Conservation (phyloP, 2,113 vertebrate species). For the Elaphurus davidianus region DNA sequence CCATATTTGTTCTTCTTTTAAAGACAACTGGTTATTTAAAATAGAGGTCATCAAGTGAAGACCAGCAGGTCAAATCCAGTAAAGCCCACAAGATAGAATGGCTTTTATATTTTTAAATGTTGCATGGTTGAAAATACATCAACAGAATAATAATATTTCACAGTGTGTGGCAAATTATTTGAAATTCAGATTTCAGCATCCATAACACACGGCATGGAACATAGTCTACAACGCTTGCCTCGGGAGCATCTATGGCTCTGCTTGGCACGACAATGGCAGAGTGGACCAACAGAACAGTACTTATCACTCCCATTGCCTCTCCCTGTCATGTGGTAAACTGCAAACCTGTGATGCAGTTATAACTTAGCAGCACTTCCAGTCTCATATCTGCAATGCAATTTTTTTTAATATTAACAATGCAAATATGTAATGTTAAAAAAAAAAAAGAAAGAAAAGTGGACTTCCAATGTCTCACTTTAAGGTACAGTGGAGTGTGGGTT, state of each 20-base stretch:
- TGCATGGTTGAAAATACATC: background rate
- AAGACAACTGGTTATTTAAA: background rate
- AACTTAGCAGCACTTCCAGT: background rate
- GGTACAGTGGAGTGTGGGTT: background rate
- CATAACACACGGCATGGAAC: background rate
- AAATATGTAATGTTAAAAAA: background rate
- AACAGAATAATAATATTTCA: background rate
- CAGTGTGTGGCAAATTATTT: background rate
- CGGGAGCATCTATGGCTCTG: background rate
- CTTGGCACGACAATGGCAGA: background rate
- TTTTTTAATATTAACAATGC: too few species aligned
- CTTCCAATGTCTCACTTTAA: background rate
- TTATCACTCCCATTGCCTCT: background rate
- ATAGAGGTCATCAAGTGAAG: background rate
- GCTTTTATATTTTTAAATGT: background rate
- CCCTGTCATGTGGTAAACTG: accelerated
- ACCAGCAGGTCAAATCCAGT: background rate
- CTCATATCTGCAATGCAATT: background rate
- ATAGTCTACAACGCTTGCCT: background rate
- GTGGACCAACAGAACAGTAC: background rate
- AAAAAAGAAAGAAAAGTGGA: background rate
- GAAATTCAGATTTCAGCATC: background rate
- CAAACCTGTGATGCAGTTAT: background rate
- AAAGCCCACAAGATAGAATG: background rate
- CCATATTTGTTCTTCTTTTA: background rate